These are phyloP conservation scores for Idaea biselata DNA, from an alignment of 2,888 invertebrate genomes.

Conservation along the genomic window DNA sequence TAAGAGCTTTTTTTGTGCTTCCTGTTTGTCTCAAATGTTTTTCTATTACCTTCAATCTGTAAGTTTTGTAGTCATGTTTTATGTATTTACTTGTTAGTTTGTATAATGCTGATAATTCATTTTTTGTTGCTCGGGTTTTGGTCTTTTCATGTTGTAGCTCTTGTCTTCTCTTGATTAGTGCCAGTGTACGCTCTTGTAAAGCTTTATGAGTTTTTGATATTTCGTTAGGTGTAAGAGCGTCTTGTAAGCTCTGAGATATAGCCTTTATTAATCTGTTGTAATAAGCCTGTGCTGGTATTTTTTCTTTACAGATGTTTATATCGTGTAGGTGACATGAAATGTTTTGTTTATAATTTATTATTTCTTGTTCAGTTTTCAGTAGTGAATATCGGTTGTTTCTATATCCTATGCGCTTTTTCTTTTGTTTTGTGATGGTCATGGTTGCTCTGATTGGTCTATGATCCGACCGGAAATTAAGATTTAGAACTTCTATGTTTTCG, in stretches of 20 bases:
- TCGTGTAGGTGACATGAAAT: too few relatives aligned
- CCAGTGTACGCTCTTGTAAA: constrained; percentile 5
- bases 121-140: constrained; percentile 4
- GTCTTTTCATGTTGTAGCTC: constrained; percentile 9
- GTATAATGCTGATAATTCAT: constrained; percentile 4
- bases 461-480: constrained; percentile 9
- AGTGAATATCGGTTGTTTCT: too few relatives aligned
- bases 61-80: constrained; percentile 11
- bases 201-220: constrained; percentile 3
- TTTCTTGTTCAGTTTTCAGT: too few relatives aligned
- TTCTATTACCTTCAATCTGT: constrained; percentile 11
- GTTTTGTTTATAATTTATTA: too few relatives aligned
- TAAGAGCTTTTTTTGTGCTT: constrained; percentile 13
- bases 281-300: too few relatives aligned
- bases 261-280: not conserved
- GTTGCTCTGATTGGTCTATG: constrained; percentile 16
- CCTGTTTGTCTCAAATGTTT: constrained; percentile 1
- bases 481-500: constrained; percentile 14
- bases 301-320: too few relatives aligned
- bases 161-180: constrained; percentile 10
- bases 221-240: not conserved
- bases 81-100: constrained; percentile 10
- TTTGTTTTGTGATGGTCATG: too few relatives aligned
- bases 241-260: constrained; percentile 8
- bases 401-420: too few relatives aligned